Evolutionary conservation across 2,113 vertebrate species (phyloP).

Genomic region (Elgaria multicarinata): DNA sequence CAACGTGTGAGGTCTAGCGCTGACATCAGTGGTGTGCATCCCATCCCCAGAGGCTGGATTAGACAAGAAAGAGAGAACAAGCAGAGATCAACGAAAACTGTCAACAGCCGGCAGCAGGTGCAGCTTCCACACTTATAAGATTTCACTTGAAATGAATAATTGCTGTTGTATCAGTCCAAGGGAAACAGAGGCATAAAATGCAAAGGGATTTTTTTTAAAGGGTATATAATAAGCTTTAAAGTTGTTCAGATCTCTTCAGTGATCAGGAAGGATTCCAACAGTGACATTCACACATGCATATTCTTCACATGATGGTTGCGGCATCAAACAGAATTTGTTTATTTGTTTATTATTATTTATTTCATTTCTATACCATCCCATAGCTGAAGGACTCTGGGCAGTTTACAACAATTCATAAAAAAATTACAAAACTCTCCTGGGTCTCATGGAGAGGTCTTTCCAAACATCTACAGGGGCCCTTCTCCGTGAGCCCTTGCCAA

Average conservation of each 20-base stretch:
- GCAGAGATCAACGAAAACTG: not conserved
- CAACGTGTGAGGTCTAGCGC: not conserved
- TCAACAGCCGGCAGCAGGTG: conserved; percentile 9
- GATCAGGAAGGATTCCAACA: not conserved
- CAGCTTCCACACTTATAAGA: not conserved
- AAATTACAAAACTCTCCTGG: too few relatives aligned
- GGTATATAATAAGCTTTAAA: not conserved
- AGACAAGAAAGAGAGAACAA: not conserved
- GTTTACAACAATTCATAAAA: too few relatives aligned
- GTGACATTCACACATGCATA: not conserved
- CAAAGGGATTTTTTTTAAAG: not conserved
- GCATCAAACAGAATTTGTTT: not conserved
- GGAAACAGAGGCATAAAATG: not conserved
- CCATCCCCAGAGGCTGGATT: not conserved
- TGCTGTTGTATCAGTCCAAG: not conserved
- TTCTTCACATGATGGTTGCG: not conserved
- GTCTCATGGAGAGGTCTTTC: too few relatives aligned
- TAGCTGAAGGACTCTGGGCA: too few relatives aligned
- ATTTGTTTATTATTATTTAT: not conserved
- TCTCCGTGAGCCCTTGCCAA: too few relatives aligned
- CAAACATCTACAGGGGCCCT: too few relatives aligned
- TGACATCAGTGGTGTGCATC: not conserved
- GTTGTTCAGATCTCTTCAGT: not conserved
- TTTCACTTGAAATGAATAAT: not conserved
- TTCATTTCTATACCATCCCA: too few relatives aligned